Base-by-base conservation (phyloP, 1,140 invertebrate genomes). In the Camponotus floridanus region DNA sequence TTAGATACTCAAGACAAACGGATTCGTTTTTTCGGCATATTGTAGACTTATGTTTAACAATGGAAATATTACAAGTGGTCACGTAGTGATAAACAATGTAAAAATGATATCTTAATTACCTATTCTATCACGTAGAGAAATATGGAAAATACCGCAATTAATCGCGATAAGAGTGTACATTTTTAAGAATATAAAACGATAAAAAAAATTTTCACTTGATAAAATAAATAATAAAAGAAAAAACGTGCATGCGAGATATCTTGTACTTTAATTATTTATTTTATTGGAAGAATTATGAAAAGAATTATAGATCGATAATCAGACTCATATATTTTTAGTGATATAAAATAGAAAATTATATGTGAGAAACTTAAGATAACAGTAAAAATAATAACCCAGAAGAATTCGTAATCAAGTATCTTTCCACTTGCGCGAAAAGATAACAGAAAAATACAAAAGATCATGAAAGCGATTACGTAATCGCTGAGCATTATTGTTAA, bases 1-100 rank as follows among this genome's bases (percentile, higher is more conserved):
- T 88, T 87, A 88, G 86, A 88, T 87, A 78, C 39, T n/a, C 15
- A 2, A 36, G 26, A 59, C 7, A 33, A 57, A 26, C 9, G 13
- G 2, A 42, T 31, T 1, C 21, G 71, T 73, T 81, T 45, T 81
- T 33, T 33, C 36, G 39, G 21, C 18, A 0, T 65, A 21, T n/a
- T 26, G 13, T 5, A 48, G 11, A 8, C 15, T 51, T 3, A 15
- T 48, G 15, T 45, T 33, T 8, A 15, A 45, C 31, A 67, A 11
- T 26, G 26, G 0, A 36, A 36, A 33, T 0, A 0, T 0, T 36
- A 8, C n/a, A 33, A 51, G 59, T 48, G 31, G 21, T 65, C 61
- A 65, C 59, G 76, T 51, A 79, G 6, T 51, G n/a, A 67, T 64
- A 78, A 76, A 45, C 64, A 64, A 21, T 45, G 0, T 13, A 45